phyloP scores from a whole-genome alignment of 1,140 invertebrate species.

The Ridgeia piscesae region DNA sequence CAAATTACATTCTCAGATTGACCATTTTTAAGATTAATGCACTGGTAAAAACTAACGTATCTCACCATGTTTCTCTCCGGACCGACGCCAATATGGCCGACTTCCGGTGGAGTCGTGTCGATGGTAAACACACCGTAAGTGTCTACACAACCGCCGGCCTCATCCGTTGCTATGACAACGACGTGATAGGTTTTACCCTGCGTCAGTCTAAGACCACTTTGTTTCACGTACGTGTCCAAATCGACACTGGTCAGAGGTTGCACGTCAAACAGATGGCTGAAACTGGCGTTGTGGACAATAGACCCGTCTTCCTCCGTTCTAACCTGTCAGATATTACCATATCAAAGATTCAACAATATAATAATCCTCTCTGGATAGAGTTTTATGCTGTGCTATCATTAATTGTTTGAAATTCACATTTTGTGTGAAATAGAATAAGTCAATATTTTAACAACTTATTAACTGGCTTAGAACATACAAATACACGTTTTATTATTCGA shows the following conservation, averaged over 20 bases:
- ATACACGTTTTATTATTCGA: no score
- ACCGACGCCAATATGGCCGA: conserved; percentile 33
- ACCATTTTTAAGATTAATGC: background rate
- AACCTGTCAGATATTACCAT: background rate
- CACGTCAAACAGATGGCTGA: background rate
- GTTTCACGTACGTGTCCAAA: background rate
- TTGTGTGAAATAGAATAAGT: no score
- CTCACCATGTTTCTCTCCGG: conserved; percentile 39
- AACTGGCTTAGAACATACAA: no score
- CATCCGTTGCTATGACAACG: conserved; percentile 33
- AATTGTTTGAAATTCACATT: no score
- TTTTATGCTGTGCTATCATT: no score
- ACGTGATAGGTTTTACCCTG: conserved; percentile 3
- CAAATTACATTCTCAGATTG: background rate
- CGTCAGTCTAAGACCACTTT: background rate
- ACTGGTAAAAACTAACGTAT: background rate
- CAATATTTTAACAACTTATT: no score
- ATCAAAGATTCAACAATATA: no score
- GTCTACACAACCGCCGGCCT: conserved; percentile 35
- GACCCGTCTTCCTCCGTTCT: background rate
- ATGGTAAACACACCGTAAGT: conserved; percentile 29
- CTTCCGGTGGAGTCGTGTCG: conserved; percentile 32
- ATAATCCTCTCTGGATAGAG: no score
- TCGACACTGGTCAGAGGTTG: background rate
- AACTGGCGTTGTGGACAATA: conserved; percentile 3